Percentiles rank a stretch among this genome's conserved stretches.
Conservation (phyloP, 2,113 vertebrate genomes). For the Butorides virescens region DNA sequence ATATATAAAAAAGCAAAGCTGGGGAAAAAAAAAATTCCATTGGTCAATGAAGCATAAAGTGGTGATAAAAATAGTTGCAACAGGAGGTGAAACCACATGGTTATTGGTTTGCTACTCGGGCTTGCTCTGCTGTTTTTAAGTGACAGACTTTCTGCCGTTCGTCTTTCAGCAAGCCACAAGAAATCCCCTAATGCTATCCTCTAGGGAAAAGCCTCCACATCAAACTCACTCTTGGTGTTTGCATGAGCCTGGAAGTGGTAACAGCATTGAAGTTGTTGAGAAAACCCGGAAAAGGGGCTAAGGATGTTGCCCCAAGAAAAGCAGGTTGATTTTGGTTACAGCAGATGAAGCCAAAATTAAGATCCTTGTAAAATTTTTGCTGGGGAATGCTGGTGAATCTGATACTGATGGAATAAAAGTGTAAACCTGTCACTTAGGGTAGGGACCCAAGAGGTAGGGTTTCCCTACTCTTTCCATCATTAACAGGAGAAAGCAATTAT, state of each 20-base stretch:
- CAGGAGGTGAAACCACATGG: conserved; percentile 52
- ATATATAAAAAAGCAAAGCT: conserved; percentile 68
- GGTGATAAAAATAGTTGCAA: conserved; percentile 67
- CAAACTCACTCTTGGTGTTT: background rate
- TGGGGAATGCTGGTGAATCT: background rate
- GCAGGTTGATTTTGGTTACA: background rate
- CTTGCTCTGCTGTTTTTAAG: background rate
- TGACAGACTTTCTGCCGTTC: background rate
- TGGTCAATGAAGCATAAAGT: conserved; percentile 70
- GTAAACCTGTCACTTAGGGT: background rate
- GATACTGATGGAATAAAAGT: background rate
- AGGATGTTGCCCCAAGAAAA: background rate
- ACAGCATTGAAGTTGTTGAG: accelerated
- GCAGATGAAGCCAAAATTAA: background rate
- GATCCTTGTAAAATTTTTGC: background rate
- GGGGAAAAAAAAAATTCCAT: conserved; percentile 55
- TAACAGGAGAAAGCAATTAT: background rate
- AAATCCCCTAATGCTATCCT: background rate
- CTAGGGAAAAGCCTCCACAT: background rate
- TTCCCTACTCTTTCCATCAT: background rate
- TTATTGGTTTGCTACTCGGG: background rate
- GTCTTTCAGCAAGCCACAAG: background rate
- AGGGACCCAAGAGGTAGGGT: background rate
- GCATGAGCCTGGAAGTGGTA: background rate
- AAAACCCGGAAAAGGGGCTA: background rate